Conservation (phyloP, 2,113 vertebrate genomes). For the Cebidichthys violaceus region DNA sequence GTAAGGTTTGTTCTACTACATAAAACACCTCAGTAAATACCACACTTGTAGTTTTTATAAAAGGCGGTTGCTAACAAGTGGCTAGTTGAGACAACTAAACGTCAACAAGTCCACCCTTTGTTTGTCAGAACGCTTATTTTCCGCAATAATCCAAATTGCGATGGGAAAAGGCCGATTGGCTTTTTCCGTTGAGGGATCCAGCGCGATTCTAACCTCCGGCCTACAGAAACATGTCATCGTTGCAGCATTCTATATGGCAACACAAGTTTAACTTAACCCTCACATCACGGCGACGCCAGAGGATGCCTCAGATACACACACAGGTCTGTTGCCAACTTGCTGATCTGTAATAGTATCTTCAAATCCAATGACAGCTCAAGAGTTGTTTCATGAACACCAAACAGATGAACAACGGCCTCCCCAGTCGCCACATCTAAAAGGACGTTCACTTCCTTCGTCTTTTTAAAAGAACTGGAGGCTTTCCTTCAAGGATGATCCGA, state of each 20-base stretch:
- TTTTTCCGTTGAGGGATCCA: too few relatives aligned
- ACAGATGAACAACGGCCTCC: neutral
- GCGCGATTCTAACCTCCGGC: too few relatives aligned
- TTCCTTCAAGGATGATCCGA: conserved; percentile 17
- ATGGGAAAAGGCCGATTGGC: too few relatives aligned
- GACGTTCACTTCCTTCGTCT: conserved; percentile 34
- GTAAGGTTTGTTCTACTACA: too few relatives aligned
- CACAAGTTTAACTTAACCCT: neutral
- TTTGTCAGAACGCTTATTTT: neutral
- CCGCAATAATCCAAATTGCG: neutral
- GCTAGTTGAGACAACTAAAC: neutral
- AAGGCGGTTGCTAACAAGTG: too few relatives aligned
- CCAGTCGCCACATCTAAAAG: conserved; percentile 31
- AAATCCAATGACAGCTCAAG: neutral
- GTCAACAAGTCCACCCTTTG: neutral
- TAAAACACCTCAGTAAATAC: too few relatives aligned
- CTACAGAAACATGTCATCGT: too few relatives aligned
- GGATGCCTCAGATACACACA: neutral
- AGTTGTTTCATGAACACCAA: conserved; percentile 7
- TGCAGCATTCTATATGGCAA: too few relatives aligned
- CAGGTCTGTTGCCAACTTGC: neutral
- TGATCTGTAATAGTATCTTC: neutral
- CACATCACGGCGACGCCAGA: neutral
- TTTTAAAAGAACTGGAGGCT: conserved; percentile 40
- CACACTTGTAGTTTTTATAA: too few relatives aligned